phyloP scores from a whole-genome alignment of 2,113 vertebrate genomes.

The Monarcha castaneiventris region DNA sequence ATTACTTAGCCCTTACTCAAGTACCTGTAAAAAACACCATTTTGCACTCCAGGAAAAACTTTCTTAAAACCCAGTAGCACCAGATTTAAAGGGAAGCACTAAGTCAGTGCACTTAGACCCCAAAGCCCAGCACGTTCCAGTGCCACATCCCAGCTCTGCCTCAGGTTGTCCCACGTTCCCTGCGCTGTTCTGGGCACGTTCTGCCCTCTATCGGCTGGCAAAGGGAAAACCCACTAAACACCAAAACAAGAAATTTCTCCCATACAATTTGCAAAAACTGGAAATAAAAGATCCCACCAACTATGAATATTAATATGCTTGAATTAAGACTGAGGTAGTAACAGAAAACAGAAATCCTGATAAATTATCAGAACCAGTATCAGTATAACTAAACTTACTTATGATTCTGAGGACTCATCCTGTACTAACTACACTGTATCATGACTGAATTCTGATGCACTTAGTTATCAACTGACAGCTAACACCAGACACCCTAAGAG shows the following conservation, averaged over 20 bases:
- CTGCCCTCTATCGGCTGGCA: not conserved
- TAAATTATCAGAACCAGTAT: not conserved
- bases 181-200: not conserved
- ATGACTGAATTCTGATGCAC: not conserved
- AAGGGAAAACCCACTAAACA: not conserved
- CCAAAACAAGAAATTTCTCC: not conserved
- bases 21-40: not conserved
- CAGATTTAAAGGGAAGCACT: not conserved
- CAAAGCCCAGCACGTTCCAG: not conserved
- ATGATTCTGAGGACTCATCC: not conserved
- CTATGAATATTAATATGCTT: not conserved
- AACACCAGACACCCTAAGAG: not conserved
- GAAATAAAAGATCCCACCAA: not conserved
- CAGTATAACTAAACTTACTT: not conserved
- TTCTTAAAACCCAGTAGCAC: not conserved
- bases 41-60: not conserved
- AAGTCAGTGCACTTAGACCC: not conserved
- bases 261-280: not conserved
- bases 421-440: not conserved
- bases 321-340: not conserved
- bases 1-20: not conserved
- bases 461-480: not conserved
- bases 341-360: not conserved
- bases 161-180: accelerated
- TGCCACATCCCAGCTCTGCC: not conserved